Evolutionary conservation across 2,113 vertebrate species (phyloP), one percentile per base, ranked within the genome.

Genomic region (Morone saxatilis): DNA sequence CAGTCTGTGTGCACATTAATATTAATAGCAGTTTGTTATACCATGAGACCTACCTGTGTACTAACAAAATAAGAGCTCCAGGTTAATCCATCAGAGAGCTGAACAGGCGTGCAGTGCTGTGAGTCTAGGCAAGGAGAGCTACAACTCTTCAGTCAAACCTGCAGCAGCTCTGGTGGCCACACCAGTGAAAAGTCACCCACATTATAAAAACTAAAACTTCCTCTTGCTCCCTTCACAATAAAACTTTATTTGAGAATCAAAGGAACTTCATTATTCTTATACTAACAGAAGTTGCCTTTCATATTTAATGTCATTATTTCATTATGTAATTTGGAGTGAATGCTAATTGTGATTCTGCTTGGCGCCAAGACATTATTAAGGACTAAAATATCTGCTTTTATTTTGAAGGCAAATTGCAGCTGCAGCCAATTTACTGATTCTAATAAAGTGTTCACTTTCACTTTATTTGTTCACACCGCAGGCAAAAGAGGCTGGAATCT

Each of bases 161-260:
- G 69, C 66, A 14, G 71, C 38, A 1, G 53, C 41, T 14, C 54
- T 8, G 20, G 36, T 3, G 51, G 20, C 6, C 41, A 0, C 43
- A 73, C 43, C 25, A 9, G 16, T 9, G 31, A 57, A 63, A 75
- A 50, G 61, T 4, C 50, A n/a, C 1, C 3, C 20, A 6, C 31
- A 36, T 17, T 13, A 10, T 41, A 20, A 4, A 43, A 5, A 31
- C 5, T 0, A 1, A 5, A 0, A 38, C 53, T 53, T 88, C 86
- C 84, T 41, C 10, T 8, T 14, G 3, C 0, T 10, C 2, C 78
- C 72, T 88, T 78, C 86, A 84, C 3, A 91, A 81, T 86, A 84
- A 83, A 78, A 61, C 54, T 36, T 9, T 2, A 25, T 14, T 13
- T 4, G 1, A 7, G 2, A 54, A 17, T 45, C 9, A 45, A 22